Percentiles rank a stretch among this genome's conserved stretches.
phyloP scores from a whole-genome alignment of 1,140 invertebrate species.

The Calosoma granatense region DNA sequence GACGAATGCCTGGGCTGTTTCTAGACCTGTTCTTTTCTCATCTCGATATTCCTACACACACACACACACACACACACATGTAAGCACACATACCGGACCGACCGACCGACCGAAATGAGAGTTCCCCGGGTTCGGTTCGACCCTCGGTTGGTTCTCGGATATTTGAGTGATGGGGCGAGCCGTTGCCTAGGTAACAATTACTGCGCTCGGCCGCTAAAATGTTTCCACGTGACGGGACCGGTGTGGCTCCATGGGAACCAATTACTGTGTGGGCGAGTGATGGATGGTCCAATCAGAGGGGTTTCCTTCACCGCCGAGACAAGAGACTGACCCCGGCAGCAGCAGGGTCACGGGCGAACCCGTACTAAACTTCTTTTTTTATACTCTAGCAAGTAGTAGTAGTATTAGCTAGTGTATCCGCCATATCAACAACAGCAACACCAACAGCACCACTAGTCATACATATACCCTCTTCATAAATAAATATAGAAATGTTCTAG shows the following conservation, averaged over 20 bases:
- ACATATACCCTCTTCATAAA: too few species aligned
- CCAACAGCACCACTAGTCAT: too few species aligned
- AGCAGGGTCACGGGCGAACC: too few species aligned
- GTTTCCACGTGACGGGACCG: conserved; percentile 17
- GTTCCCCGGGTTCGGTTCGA: conserved; percentile 12
- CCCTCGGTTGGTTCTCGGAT: neutral
- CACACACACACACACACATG: neutral
- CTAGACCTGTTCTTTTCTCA: neutral
- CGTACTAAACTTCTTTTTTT: too few species aligned
- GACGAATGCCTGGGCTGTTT: neutral
- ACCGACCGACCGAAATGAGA: conserved; percentile 17
- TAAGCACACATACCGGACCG: neutral
- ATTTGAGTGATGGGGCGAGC: conserved; percentile 23
- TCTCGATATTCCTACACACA: neutral
- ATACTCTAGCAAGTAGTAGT: too few species aligned
- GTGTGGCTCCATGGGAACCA: conserved; percentile 30
- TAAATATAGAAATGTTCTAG: too few species aligned
- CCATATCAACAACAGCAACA: too few species aligned
- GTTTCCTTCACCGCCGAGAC: conserved; percentile 11
- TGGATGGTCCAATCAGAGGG: conserved; percentile 31
- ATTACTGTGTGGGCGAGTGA: conserved; percentile 27
- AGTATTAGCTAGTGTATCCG: too few species aligned
- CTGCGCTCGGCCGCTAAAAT: conserved; percentile 19
- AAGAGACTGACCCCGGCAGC: conserved; percentile 24
- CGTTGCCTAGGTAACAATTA: conserved; percentile 32